Evolutionary conservation across 1,140 invertebrate species (phyloP).

Genomic region (Formica selysi): DNA sequence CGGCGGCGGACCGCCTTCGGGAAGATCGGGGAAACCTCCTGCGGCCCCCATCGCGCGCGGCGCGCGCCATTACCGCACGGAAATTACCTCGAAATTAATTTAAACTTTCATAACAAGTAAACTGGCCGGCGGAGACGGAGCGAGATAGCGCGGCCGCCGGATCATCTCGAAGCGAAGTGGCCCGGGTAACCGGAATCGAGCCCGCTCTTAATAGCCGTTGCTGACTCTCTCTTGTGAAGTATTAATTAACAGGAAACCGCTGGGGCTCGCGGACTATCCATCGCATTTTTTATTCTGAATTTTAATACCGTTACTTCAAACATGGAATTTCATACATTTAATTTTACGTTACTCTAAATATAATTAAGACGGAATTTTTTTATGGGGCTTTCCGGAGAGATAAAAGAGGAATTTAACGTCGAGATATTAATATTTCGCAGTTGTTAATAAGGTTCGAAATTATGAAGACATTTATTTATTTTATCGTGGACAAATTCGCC

Average conservation of each 20-base stretch:
- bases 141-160: conserved; percentile 48
- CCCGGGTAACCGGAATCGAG: conserved; percentile 39
- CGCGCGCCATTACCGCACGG: conserved; percentile 68
- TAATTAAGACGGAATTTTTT: not conserved
- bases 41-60: conserved; percentile 13
- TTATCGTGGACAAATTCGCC: not conserved
- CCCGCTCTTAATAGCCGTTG: conserved; percentile 54
- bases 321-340: not conserved
- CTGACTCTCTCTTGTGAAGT: conserved; percentile 56
- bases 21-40: conserved; percentile 29
- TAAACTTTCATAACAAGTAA: conserved; percentile 74
- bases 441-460: not conserved
- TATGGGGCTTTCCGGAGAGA: not conserved
- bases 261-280: not conserved
- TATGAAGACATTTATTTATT: not conserved
- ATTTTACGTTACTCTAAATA: not conserved
- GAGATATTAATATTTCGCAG: not conserved
- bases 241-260: conserved; percentile 64
- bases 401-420: not conserved
- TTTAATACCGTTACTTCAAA: not conserved
- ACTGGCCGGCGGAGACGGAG: conserved; percentile 63
- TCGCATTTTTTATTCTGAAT: not conserved
- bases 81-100: conserved; percentile 77
- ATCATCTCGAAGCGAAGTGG: conserved; percentile 55
- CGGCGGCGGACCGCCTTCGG: conserved; percentile 21